These are phyloP conservation scores for Drosophila formosana DNA, from an alignment of 2,888 invertebrate genomes.

Conservation along the genomic window DNA sequence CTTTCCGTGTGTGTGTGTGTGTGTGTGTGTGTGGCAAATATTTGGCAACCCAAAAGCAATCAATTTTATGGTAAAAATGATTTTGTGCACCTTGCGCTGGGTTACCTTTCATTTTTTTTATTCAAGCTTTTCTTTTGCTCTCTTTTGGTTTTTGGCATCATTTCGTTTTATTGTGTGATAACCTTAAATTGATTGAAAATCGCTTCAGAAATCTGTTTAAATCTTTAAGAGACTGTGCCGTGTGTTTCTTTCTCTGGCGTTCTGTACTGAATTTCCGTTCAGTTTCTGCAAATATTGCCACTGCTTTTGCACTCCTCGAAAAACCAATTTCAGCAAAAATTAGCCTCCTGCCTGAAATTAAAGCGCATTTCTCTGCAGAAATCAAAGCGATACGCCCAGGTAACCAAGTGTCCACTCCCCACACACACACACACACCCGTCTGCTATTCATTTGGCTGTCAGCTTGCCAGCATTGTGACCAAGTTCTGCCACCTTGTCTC, in stretches of 20 bases:
- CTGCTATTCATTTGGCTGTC: neutral
- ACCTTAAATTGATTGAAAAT: constrained; percentile 71
- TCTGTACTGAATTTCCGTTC: constrained; percentile 1
- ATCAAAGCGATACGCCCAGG: constrained; percentile 57
- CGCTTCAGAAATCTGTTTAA: constrained; percentile 28
- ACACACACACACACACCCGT: neutral
- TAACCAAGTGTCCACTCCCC: neutral
- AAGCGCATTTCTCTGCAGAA: constrained; percentile 60
- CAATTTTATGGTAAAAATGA: constrained; percentile 76
- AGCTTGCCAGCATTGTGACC: neutral
- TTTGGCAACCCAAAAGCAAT: constrained; percentile 72
- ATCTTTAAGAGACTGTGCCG: constrained; percentile 29
- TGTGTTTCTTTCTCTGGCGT: neutral
- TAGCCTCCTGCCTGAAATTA: constrained; percentile 69
- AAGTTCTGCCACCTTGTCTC: constrained; percentile 10
- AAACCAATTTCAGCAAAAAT: constrained; percentile 68
- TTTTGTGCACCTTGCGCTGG: constrained; percentile 64
- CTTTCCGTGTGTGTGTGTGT: constrained; percentile 9
- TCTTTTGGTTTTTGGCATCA: constrained; percentile 3
- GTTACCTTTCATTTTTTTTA: constrained; percentile 36
- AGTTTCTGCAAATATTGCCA: constrained; percentile 17
- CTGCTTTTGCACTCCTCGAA: constrained; percentile 5
- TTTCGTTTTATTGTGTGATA: constrained; percentile 45
- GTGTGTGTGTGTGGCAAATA: constrained; percentile 58
- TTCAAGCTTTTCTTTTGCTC: neutral